phyloP scores from a whole-genome alignment of 2,113 vertebrate species.

The Platichthys flesus region DNA sequence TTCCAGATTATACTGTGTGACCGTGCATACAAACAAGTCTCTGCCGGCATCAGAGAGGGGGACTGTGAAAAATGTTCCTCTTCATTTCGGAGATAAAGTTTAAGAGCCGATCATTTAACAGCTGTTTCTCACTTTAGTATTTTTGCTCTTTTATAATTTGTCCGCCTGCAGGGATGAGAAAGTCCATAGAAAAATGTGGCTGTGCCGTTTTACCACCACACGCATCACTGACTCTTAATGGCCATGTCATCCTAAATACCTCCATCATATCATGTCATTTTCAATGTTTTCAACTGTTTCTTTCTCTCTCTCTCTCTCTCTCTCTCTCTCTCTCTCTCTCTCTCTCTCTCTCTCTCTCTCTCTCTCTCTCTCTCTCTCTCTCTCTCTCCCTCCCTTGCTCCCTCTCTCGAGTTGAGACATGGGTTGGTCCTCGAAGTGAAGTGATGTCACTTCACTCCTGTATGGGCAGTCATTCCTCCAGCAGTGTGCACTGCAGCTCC shows the following conservation, averaged over 20 bases:
- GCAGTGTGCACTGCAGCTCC: slow-evolving; percentile 34
- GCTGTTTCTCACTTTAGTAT: slow-evolving; percentile 20
- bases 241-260: neutral
- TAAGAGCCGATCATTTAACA: slow-evolving; percentile 18
- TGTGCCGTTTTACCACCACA: slow-evolving; percentile 7
- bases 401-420: slow-evolving; percentile 52
- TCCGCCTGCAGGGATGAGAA: slow-evolving; percentile 9
- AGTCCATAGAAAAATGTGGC: slow-evolving; percentile 31
- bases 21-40: slow-evolving; percentile 1
- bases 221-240: slow-evolving; percentile 29
- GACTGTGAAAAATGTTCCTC: neutral
- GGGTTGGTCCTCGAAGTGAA: slow-evolving; percentile 70
- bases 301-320: slow-evolving; percentile 2
- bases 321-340: slow-evolving; percentile 1
- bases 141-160: slow-evolving; percentile 17
- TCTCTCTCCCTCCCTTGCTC: neutral
- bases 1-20: slow-evolving; percentile 3
- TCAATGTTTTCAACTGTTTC: neutral
- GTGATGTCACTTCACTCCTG: slow-evolving; percentile 76
- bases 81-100: neutral
- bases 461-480: slow-evolving; percentile 55
- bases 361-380: slow-evolving; percentile 3
- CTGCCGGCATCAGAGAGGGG: neutral
- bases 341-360: slow-evolving; percentile 2
- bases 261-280: neutral